These are phyloP conservation scores for Takifugu rubripes DNA, from an alignment of 2,797 vertebrate species.

Conservation along the genomic window DNA sequence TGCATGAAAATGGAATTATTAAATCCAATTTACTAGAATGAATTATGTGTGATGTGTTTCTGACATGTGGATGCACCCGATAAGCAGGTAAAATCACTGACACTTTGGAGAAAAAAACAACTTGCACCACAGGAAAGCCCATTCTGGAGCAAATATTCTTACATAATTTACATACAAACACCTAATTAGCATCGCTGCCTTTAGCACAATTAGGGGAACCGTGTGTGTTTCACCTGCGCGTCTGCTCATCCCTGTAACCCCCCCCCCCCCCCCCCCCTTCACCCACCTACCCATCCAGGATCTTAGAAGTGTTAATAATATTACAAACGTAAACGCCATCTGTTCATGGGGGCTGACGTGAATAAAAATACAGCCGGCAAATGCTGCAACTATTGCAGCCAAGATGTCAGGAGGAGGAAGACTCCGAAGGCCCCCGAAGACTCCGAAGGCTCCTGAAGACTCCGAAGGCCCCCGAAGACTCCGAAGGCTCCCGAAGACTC, in stretches of 20 bases:
- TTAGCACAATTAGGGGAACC: conserved; percentile 53
- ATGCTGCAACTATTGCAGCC: conserved; percentile 66
- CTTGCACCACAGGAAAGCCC: too few species aligned
- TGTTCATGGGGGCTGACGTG: conserved; percentile 55
- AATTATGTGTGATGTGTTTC: too few species aligned
- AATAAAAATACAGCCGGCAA: conserved; percentile 61
- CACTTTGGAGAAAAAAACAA: too few species aligned
- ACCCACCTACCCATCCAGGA: conserved; percentile 12
- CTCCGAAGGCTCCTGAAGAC: too few species aligned
- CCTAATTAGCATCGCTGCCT: conserved; percentile 37
- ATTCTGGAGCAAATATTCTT: background rate
- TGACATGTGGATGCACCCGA: too few species aligned
- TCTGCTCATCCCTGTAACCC: conserved; percentile 37
- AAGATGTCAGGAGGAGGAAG: conserved; percentile 59
- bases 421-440: conserved; percentile 19
- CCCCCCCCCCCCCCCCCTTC: conserved; percentile 12
- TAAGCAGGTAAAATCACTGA: too few species aligned
- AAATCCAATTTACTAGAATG: too few species aligned
- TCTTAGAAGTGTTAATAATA: conserved; percentile 68
- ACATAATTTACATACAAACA: conserved; percentile 1
- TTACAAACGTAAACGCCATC: conserved; percentile 75
- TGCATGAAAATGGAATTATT: too few species aligned
- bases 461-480: too few species aligned
- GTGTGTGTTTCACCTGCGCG: conserved; percentile 48
- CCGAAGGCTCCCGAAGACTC: too few species aligned